Conservation (phyloP, 2,113 vertebrate genomes). For the Mugil cephalus region DNA sequence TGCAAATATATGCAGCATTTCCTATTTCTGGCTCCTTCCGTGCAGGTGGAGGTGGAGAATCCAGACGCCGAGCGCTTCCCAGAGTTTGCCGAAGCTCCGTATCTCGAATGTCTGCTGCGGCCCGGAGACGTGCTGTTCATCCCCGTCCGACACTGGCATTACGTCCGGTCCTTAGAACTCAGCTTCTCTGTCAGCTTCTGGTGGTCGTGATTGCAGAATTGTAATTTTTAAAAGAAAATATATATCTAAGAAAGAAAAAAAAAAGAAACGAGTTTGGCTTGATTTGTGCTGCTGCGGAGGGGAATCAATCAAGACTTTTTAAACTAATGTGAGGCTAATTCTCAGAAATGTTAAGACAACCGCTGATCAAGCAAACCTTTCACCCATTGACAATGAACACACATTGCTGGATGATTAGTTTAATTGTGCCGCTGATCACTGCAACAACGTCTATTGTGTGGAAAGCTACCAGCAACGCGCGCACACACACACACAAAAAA, state of each 20-base stretch:
- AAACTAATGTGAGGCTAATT: constrained; percentile 51
- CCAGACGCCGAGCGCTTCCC: constrained; percentile 90
- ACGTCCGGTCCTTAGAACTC: constrained; percentile 90
- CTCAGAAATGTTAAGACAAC: constrained; percentile 41
- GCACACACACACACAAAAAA: constrained; percentile 1
- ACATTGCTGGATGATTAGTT: constrained; percentile 59
- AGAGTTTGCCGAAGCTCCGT: constrained; percentile 85
- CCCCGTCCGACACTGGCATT: constrained; percentile 93
- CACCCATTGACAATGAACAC: constrained; percentile 57
- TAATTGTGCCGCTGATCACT: constrained; percentile 59
- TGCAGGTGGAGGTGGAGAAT: constrained; percentile 93
- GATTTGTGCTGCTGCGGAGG: constrained; percentile 11
- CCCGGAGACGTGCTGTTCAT: constrained; percentile 96
- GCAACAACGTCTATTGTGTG: constrained; percentile 54
- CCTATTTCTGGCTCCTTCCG: constrained; percentile 12
- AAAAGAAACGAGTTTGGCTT: neutral
- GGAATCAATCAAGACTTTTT: constrained; percentile 41
- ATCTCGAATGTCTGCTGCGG: constrained; percentile 88
- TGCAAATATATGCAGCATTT: constrained; percentile 46
- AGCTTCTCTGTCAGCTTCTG: constrained; percentile 99
- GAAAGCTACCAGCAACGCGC: constrained; percentile 33
- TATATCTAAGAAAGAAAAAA: neutral
- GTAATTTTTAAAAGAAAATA: too few species aligned
- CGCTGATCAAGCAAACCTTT: constrained; percentile 57
- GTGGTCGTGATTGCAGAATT: constrained; percentile 91